Evolutionary conservation across 2,797 vertebrate species (phyloP), one percentile per base, ranked within the genome.

Genomic region (Xenopus petersii): DNA sequence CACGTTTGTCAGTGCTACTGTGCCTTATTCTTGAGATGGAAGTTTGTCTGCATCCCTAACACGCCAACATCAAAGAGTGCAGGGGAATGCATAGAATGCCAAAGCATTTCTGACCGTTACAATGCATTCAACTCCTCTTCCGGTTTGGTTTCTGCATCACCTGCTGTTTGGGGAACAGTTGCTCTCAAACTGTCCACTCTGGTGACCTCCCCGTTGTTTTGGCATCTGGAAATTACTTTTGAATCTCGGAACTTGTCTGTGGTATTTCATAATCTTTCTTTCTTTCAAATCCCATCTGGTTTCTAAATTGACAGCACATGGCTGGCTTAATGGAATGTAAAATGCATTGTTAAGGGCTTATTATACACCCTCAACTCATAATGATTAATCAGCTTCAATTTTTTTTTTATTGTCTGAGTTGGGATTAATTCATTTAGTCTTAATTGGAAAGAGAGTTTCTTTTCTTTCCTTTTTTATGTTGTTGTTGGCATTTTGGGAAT

Each of bases 211-310:
- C 63, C 79, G 74, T 67, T 81, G 74, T 73, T 36, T 36, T 77
- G 78, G 47, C 48, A 79, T 71, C 75, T 82, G 80, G 64, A 81
- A 81, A 71, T 71, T 74, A 1, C 74, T 83, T 59, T 64, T 47
- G 33, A 66, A 67, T 3, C 6, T 58, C 33, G n/a, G 68, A 60
- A 10, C 60, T 80, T 84, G 55, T 54, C 67, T 74, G 78, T 77
- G 73, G 5, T 54, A 9, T 79, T 70, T 59, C 33, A 17, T 71
- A 48, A 10, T 80, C 11, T 79, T 8, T 47, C 56, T 71, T 59
- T 1, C 73, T 42, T 79, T 71, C 61, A 60, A 69, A 61, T 64
- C 49, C 15, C 42, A 62, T 49, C 48, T 77, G 71, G 80, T 36
- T 24, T 58, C 77, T 70, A 16, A 80, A 21, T 12, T 73, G 64